A percentile compares a stretch with the other conserved stretches of the same genome.
Conservation (phyloP, 2,797 vertebrate genomes). For the Tapera naevia region DNA sequence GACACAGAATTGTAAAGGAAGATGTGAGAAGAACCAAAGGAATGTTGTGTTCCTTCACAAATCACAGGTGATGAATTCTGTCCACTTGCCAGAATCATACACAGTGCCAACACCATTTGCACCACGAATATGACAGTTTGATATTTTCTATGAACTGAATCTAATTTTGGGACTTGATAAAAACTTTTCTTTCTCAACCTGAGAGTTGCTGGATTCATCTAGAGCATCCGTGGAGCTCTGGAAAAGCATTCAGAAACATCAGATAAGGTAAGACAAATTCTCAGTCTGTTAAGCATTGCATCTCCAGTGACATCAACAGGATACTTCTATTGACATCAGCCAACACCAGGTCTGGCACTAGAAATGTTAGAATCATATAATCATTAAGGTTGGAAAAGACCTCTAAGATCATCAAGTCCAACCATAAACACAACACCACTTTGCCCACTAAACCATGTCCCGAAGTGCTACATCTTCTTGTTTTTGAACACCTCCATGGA, state of each 20-base stretch:
- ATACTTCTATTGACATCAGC: background rate
- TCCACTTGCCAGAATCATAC: background rate
- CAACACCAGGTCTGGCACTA: background rate
- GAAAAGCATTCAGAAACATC: background rate
- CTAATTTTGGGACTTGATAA: background rate
- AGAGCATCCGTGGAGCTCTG: background rate
- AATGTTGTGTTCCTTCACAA: background rate
- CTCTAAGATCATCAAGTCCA: no score
- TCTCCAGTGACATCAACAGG: background rate
- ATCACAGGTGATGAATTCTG: background rate
- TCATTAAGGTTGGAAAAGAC: no score
- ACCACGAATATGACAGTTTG: background rate
- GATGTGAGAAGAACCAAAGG: background rate
- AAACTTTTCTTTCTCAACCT: background rate
- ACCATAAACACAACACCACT: no score
- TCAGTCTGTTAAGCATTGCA: background rate
- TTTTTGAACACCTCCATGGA: no score
- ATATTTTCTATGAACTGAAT: background rate
- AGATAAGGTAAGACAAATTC: background rate
- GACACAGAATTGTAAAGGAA: background rate
- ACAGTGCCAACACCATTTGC: background rate
- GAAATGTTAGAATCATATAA: background rate
- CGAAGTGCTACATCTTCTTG: no score
- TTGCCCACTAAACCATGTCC: no score
- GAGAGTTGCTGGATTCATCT: background rate